Conservation (phyloP, 1,140 invertebrate genomes). For the Meloidogyne hapla region DNA sequence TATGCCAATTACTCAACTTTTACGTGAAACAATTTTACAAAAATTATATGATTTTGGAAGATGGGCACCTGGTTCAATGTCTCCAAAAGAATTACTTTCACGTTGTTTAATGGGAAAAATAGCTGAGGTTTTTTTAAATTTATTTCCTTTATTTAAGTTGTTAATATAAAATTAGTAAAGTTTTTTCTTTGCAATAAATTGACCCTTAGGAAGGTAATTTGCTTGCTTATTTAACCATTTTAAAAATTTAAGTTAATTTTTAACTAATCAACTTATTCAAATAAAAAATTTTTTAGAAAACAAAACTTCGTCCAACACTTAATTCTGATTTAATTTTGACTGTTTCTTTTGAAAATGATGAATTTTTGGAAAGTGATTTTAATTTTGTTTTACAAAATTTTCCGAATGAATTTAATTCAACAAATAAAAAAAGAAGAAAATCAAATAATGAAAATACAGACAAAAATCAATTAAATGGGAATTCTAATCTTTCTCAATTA, state of each 20-base stretch:
- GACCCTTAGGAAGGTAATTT: too few relatives aligned
- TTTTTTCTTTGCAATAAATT: too few relatives aligned
- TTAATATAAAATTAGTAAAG: too few relatives aligned
- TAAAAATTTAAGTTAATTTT: slow-evolving; percentile 11
- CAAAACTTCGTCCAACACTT: slow-evolving; percentile 49
- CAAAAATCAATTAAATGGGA: background rate
- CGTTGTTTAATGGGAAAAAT: slow-evolving; percentile 51
- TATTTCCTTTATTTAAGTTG: too few relatives aligned
- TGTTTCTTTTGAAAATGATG: slow-evolving; percentile 58
- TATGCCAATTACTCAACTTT: slow-evolving; percentile 49
- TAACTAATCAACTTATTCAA: background rate
- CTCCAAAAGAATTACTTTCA: slow-evolving; percentile 42
- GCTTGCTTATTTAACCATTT: background rate
- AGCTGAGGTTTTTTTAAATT: slow-evolving; percentile 36
- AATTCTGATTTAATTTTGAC: slow-evolving; percentile 56
- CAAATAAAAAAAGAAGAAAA: slow-evolving; percentile 26
- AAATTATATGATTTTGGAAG: slow-evolving; percentile 13
- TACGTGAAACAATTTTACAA: slow-evolving; percentile 44
- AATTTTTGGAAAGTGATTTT: slow-evolving; percentile 50
- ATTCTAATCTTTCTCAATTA: background rate
- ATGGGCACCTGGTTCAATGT: slow-evolving; percentile 14
- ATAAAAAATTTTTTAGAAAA: slow-evolving; percentile 44
- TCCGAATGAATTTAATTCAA: slow-evolving; percentile 43
- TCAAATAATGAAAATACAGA: background rate
- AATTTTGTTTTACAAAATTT: slow-evolving; percentile 48